phyloP scores from a whole-genome alignment of 2,888 invertebrate genomes.

The Platerodrilus igneus region DNA sequence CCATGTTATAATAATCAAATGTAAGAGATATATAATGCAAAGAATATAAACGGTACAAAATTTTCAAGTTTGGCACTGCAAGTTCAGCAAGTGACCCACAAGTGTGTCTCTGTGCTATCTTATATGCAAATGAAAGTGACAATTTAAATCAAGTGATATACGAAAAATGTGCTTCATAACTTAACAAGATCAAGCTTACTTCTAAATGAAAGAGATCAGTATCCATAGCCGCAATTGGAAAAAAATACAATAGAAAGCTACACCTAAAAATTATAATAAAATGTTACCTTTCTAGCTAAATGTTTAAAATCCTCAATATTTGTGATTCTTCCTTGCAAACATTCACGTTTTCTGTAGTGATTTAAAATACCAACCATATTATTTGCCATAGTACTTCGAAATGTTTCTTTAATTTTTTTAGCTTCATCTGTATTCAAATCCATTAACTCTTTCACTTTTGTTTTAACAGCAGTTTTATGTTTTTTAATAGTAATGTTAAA shows the following conservation, averaged over 20 bases:
- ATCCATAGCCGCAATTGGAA: conserved; percentile 1
- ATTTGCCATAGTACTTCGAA: conserved; percentile 72
- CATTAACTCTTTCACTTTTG: conserved; percentile 40
- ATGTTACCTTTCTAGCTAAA: conserved; percentile 86
- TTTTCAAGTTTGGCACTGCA: too few species aligned
- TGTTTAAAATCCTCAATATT: conserved; percentile 92
- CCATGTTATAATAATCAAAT: too few species aligned
- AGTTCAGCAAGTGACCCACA: too few species aligned
- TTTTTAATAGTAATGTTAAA: conserved; percentile 33
- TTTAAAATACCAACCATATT: conserved; percentile 84
- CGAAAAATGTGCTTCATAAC: not conserved
- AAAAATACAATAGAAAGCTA: conserved; percentile 1
- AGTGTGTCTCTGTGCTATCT: too few species aligned
- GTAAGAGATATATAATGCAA: too few species aligned
- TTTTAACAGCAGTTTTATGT: conserved; percentile 36
- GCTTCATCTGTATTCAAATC: conserved; percentile 52
- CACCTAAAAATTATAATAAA: conserved; percentile 21
- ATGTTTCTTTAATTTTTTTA: conserved; percentile 77
- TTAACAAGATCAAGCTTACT: not conserved
- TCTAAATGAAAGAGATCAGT: not conserved
- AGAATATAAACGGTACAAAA: too few species aligned
- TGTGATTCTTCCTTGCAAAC: conserved; percentile 77
- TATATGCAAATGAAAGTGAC: too few species aligned
- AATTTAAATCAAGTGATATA: conserved; percentile 7
- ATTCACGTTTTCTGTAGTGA: conserved; percentile 81